phyloP scores from a whole-genome alignment of 2,888 invertebrate genomes.

The Himalopsyche tibetana region DNA sequence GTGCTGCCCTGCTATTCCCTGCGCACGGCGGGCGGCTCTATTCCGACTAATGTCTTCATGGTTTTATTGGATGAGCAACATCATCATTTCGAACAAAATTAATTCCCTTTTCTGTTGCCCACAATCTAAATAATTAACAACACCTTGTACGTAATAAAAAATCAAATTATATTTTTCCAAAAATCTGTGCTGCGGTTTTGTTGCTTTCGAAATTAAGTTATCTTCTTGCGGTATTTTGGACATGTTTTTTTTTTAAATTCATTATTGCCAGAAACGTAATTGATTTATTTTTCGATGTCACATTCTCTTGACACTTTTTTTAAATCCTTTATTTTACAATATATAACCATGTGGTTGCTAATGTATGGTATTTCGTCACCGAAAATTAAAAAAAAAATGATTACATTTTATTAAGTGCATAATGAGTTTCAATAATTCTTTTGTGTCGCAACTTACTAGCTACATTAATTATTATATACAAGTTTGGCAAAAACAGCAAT shows the following conservation, averaged over 20 bases:
- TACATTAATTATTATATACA: too few relatives aligned
- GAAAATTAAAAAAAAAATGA: too few relatives aligned
- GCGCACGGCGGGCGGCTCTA: slow-evolving; percentile 1
- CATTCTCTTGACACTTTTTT: too few relatives aligned
- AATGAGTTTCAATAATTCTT: too few relatives aligned
- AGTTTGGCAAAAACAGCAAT: too few relatives aligned
- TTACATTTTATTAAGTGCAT: too few relatives aligned
- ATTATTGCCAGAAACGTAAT: too few relatives aligned
- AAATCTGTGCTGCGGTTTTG: slow-evolving; percentile 6
- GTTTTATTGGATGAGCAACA: slow-evolving; percentile 6
- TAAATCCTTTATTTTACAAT: too few relatives aligned
- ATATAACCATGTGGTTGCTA: too few relatives aligned
- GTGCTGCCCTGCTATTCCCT: not conserved
- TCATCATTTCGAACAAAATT: slow-evolving; percentile 9
- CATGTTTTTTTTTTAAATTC: not conserved
- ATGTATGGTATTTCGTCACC: too few relatives aligned
- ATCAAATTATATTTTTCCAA: slow-evolving; percentile 3
- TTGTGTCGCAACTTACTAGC: too few relatives aligned
- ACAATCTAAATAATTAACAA: slow-evolving; percentile 21
- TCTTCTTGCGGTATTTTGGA: not conserved
- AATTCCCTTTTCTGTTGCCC: not conserved
- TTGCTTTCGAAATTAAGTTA: slow-evolving; percentile 7
- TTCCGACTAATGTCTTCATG: slow-evolving; percentile 20
- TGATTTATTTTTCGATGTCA: too few relatives aligned
- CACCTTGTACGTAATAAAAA: slow-evolving; percentile 8